Conservation (phyloP, 2,888 invertebrate species). For the Zelleria hepariella region DNA sequence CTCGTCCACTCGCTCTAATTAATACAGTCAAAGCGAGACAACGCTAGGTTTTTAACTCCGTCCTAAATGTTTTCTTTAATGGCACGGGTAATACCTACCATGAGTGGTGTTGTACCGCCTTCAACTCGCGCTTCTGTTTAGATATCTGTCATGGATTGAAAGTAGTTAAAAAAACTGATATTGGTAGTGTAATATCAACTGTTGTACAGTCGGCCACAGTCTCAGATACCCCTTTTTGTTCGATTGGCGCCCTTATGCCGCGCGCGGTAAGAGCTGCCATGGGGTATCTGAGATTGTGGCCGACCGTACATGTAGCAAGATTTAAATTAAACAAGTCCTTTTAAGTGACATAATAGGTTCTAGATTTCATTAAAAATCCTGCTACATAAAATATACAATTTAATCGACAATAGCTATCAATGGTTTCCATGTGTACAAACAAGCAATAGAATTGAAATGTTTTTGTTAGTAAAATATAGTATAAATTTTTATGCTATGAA, state of each 20-base stretch:
- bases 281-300: background rate
- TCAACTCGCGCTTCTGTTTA: background rate
- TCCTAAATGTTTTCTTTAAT: too few species aligned
- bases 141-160: background rate
- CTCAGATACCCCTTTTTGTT: too few species aligned
- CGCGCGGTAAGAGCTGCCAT: too few species aligned
- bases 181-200: background rate
- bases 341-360: background rate
- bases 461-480: background rate
- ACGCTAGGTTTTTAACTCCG: too few species aligned
- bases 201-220: background rate
- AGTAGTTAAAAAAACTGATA: background rate
- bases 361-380: background rate
- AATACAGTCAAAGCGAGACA: too few species aligned
- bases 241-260: too few species aligned
- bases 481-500: too few species aligned
- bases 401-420: background rate
- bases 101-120: background rate
- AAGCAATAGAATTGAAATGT: background rate
- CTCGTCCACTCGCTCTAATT: too few species aligned
- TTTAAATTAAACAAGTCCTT: too few species aligned
- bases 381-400: background rate
- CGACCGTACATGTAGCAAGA: too few species aligned
- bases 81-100: constrained; percentile 27
- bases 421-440: background rate